Base-by-base conservation (phyloP, 2,888 invertebrate genomes). In the Clitarchus hookeri region DNA sequence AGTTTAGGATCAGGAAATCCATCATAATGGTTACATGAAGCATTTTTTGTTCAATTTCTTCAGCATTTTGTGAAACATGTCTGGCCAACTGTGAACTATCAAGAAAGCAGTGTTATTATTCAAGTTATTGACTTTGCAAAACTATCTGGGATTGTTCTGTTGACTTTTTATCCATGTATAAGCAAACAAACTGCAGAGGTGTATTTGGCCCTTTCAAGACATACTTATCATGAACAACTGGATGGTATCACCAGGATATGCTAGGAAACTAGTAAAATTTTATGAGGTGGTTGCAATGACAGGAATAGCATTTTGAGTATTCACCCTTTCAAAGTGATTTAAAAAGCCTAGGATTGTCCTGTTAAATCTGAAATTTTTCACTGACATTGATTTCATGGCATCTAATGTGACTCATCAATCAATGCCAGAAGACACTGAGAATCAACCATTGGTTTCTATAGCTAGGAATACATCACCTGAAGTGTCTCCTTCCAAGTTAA, bases 141-240 rank as follows among this genome's bases (percentile, higher is more conserved):
- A 78, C 54, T 0, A 19, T 27, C 16, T 77, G 77, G 85, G 8
- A n/a, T 85, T 44, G 26, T 44, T 36, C 36, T 85, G 85, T 13
- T 85, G 44, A 85, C 6, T 85, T 78, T 78, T 78, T n/a, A 65
- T 26, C 78, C 77, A 48, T 25, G 83, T 77, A 85, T 25, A 26
- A 36, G 23, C 16, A 2, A n/a, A 85, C 27, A 85, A 85, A 23
- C 27, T 82, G 82, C 82, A 84, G 53, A 84, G 65, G 53, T 27
- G 44, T 36, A 13, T 84, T 44, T 44, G 84, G 84, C 8, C 65
- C 84, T 16, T 65, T 84, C 53, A 84, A 83, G 48, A 79, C 53
- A 23, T 13, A 48, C 86, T n/a, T 27, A 79, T 54, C n/a, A 86
- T 86, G 48, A 65, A 84, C 48, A 65, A 84, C 27, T 84, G 84